Evolutionary conservation across 1,140 invertebrate genomes (phyloP), one percentile per base, ranked within the genome.

Genomic region (Eciton burchellii): DNA sequence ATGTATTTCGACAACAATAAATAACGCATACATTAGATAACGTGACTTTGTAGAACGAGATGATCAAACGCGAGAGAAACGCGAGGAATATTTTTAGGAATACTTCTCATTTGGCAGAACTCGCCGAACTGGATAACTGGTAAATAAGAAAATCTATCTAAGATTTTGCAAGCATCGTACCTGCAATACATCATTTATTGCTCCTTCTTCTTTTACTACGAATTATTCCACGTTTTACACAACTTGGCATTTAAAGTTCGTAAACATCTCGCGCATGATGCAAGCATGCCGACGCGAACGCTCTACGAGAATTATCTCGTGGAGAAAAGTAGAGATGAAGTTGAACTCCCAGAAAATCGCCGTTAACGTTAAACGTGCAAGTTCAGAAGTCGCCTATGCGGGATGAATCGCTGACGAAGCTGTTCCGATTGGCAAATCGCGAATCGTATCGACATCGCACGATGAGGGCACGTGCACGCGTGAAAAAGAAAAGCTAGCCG

Each of bases 11-110:
- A 63, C 63, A 63, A 52, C 63, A 76, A 52, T 8, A 52, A 85
- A 83, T 24, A 72, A 24, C 45, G 59, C 54, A 49, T 79, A 26
- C 52, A 9, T 79, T 66, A 83, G 71, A 72, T 77, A 82, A 86
- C 54, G 71, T 43, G 63, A 0, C 16, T 43, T 0, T 9, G n/a
- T n/a, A 41, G 54, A 43, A 68, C n/a, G 41, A 66, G 19, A 0
- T 6, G 16, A 43, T 0, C 14, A 14, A n/a, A 11, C 0, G 14
- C 5, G 49, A 5, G 14, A 14, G 43, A 47, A 47, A n/a, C 4
- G 5, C 12, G 0, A 79, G 43, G 14, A 35, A 35, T 35, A 35
- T 76, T 24, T 19, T 52, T 49, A 3, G 35, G n/a, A 49, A 74
- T 43, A 41, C n/a, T n/a, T n/a, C n/a, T n/a, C n/a, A 57, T 49